Base-by-base conservation (phyloP, 2,888 invertebrate genomes). In the Synanthedon andrenaeformis region DNA sequence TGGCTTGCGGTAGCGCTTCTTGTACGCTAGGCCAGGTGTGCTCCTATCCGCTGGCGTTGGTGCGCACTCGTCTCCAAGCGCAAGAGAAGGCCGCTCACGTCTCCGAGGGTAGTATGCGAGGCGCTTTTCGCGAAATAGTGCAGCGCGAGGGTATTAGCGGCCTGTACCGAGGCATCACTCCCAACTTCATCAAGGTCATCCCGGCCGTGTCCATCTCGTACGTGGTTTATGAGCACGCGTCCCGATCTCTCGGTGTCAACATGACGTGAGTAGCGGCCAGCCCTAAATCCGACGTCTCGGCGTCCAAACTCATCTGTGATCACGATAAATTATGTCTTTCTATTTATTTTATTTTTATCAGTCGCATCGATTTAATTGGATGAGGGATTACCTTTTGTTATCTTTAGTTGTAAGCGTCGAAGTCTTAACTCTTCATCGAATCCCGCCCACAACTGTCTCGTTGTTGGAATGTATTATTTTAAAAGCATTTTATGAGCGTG, bases 151-250 rank as follows among this genome's bases (percentile, higher is more conserved):
- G 99, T 10, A 62, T 96, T 19, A 82, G 90, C 5, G 99, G 99
- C 1, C 90, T 99, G 55, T 99, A 99, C 82, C 91, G 99, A 54
- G 99, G 99, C 58, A 94, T 99, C 63, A 95, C 97, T 41, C 98
- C 99, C 35, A 99, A 99, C 89, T 99, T 99, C 87, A 93, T 99
- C 78, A 99, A 99, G 90, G 98, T 95, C 60, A 89, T 98, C 64
- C 99, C 99, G 12, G 98, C 99, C 52, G 99, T 99, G 59, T 96
- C 97, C 74, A 99, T 99, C 71, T 97, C 97, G 71, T 99, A 99
- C 83, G 96, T 99, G 50, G 98, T 98, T 52, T 99, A 99, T 82
- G 99, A 99, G 83, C 93, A 95, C 80, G 92, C 94, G 59, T 93
- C 97, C 76, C 92, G 94, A 70, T 91, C 94, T 56, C 91, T 98